Evolutionary conservation across 2,113 vertebrate genomes (phyloP), one percentile per base, ranked within the genome.

Genomic region (Pao palembangensis): DNA sequence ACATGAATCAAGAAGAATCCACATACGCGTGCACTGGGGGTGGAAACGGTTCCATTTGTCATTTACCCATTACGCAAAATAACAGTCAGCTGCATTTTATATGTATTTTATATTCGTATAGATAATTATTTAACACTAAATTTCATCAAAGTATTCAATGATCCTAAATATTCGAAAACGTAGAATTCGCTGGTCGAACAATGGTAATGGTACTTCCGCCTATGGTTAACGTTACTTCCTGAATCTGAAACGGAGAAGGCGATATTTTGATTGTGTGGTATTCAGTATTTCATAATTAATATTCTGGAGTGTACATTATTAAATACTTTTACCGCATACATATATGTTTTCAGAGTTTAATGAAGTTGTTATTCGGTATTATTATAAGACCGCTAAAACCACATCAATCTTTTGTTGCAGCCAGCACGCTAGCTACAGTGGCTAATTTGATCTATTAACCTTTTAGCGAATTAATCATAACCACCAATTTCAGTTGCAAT

Each of bases 151-250:
- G 16, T 18, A 20, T 49, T 49, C 4, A 44, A 49, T 18, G 0
- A 49, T 49, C 6, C 14, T 11, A 64, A 44, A 28, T 51, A 21
- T 3, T 3, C 0, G 4, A 53, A 67, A 55, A 51, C 0, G 12
- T 23, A 28, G 8, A 0, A 21, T 2, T 25, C 49, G 7, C 46
- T 43, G 15, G 41, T 47, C 31, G 13, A 15, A 14, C 12, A 11
- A 17, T 4, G 47, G 19, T 5, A 77, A 58, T 88, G 86, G 86
- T 85, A 73, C 70, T n/a, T n/a, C 8, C 83, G 7, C n/a, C n/a
- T 42, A 51, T 47, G 21, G 21, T 71, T 64, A 84, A 68, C 43
- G 58, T 67, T 50, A 87, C 86, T 87, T 88, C 85, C 88, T 80
- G 84, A 67, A 80, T 75, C 67, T 75, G 66, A 77, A 77, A 58